Evolutionary conservation across 2,113 vertebrate genomes (phyloP).

Genomic region (Cinclus mexicanus): DNA sequence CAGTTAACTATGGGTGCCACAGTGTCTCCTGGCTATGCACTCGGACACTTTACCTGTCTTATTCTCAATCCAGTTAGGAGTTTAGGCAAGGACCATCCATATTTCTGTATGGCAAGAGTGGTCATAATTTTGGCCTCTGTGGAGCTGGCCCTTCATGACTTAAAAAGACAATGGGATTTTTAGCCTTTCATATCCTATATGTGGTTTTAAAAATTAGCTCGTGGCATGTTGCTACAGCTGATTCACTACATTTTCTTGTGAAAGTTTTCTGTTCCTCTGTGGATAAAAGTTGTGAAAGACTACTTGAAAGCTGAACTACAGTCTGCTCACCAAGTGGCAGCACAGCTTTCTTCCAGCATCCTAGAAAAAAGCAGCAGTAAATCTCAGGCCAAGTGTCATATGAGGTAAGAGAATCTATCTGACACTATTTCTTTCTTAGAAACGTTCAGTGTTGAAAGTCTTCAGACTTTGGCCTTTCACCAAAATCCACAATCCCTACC

Average conservation of each 20-base stretch:
- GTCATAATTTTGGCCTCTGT: background rate
- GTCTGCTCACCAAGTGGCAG: background rate
- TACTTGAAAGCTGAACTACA: background rate
- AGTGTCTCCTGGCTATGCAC: background rate
- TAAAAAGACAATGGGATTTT: background rate
- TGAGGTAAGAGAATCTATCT: slow-evolving; percentile 32
- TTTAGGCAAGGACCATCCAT: background rate
- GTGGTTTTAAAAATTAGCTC: background rate
- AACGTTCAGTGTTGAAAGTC: slow-evolving; percentile 20
- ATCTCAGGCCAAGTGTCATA: slow-evolving; percentile 10
- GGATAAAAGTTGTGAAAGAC: background rate
- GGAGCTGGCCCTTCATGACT: background rate
- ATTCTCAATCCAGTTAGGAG: background rate
- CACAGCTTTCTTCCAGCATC: background rate
- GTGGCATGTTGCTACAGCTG: background rate
- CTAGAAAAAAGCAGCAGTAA: background rate
- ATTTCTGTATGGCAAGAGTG: background rate
- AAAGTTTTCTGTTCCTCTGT: background rate
- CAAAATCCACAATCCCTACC: slow-evolving; percentile 38
- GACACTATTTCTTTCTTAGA: slow-evolving; percentile 54
- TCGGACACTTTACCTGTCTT: background rate
- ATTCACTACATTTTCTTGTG: background rate
- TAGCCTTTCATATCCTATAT: background rate
- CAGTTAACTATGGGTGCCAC: background rate
- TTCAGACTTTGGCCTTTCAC: background rate